phyloP scores from a whole-genome alignment of 2,888 invertebrate genomes.

The Lathronympha strigana region DNA sequence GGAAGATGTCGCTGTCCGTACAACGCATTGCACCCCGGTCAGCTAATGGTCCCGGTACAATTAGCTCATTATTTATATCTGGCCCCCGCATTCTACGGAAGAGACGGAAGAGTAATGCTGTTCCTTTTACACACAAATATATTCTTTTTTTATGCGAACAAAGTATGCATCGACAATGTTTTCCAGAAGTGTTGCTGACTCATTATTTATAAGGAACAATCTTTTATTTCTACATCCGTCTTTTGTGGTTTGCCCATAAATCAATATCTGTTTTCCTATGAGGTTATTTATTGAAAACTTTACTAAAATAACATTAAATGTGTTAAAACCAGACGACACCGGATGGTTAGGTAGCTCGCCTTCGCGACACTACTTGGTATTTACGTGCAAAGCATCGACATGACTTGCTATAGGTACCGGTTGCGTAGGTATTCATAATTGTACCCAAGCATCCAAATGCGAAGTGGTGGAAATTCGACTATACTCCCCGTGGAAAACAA shows the following conservation, averaged over 20 bases:
- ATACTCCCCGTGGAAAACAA: too few species aligned
- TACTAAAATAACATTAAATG: too few species aligned
- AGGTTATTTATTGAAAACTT: too few species aligned
- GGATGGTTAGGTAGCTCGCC: too few species aligned
- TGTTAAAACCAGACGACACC: too few species aligned
- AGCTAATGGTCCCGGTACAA: conserved; percentile 11
- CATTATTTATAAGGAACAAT: neutral
- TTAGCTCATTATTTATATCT: conserved; percentile 17
- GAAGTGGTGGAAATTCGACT: too few species aligned
- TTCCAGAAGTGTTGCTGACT: neutral
- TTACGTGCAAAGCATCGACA: too few species aligned
- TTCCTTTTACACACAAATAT: conserved; percentile 1
- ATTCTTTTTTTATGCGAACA: conserved; percentile 2
- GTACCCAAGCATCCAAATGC: too few species aligned
- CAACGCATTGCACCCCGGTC: neutral
- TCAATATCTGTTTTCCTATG: neutral
- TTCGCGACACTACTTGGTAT: too few species aligned
- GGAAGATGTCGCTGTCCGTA: neutral
- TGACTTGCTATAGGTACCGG: too few species aligned
- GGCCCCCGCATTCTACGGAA: conserved; percentile 10
- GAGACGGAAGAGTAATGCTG: conserved; percentile 5
- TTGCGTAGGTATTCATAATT: too few species aligned
- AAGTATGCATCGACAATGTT: neutral
- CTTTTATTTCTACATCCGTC: neutral
- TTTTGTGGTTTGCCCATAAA: neutral